Evolutionary conservation across 37 sponge, comb jelly and placozoan species (phyloP), one percentile per base, ranked within the genome.

Genomic region (Haliclona indistincta): DNA sequence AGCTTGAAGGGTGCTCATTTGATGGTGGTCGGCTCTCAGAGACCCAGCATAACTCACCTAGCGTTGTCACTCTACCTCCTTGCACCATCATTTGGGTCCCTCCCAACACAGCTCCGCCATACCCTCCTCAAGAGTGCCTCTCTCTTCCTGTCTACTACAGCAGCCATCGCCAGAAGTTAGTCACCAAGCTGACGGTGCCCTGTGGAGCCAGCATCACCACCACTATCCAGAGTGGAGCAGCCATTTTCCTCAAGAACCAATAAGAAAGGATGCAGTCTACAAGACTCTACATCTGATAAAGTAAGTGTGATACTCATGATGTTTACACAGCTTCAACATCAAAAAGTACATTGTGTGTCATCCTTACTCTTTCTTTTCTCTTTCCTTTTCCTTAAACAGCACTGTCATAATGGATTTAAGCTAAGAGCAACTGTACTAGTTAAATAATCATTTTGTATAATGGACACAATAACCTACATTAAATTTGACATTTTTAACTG

Each of bases 21-120:
- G 93, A 98, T 76, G 96, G 99, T 11, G 45, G 54, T 3, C 53
- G 77, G 40, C 68, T 98, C 43, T 36, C 67, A 29, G 86, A 82
- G 44, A 90, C 80, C 70, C 42, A 54, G 34, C 54, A 49, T 32
- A 86, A 98, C 61, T 93, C 99, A 33, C 89, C 91, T n/a, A 84
- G 83, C 2, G 68, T 70, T 13, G 28, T 67, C 44, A 61, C 90
- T 29, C 56, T 92, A 19, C 97, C 99, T 13, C 47, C 82, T 38
- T 95, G 96, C 68, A 54, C 55, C 10, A 58, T 98, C 58, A 88
- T 93, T 52, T 98, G 99, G 96, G 86, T 94, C 25, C 62, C 69
- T 42, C 85, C 72, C 65, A 75, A 82, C 38, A 69, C 91, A 7
- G 76, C 84, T 28, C 79, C 83, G 38, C 83, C 87, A 1, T 90